Evolutionary conservation across 2,797 vertebrate genomes (phyloP).

Genomic region (Poecilia wingei): DNA sequence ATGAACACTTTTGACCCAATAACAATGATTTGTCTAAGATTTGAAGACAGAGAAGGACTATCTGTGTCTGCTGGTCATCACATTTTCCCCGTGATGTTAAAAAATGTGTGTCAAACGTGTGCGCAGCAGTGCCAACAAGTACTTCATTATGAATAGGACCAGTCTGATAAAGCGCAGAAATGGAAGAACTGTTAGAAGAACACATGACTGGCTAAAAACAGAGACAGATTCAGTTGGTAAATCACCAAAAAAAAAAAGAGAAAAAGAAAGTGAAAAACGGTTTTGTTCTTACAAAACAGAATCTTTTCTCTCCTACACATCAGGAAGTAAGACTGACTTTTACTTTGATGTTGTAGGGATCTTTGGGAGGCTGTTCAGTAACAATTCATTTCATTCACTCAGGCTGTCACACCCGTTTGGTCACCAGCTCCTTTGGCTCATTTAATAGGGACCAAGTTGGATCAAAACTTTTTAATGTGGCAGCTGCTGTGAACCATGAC

Average conservation of each 20-base stretch:
- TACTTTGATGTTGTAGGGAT: not conserved
- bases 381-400: not conserved
- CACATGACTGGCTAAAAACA: conserved; percentile 24
- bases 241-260: not conserved
- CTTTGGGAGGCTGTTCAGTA: not conserved
- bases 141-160: not conserved
- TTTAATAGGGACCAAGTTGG: not conserved
- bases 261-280: not conserved
- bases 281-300: not conserved
- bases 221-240: not conserved
- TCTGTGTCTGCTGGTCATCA: not conserved
- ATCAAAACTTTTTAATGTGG: not conserved
- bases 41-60: not conserved
- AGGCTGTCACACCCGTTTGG: not conserved
- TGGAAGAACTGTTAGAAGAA: not conserved
- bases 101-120: conserved; percentile 5
- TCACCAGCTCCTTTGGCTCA: not conserved
- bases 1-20: not conserved
- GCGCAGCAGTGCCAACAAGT: not conserved
- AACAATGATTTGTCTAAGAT: not conserved
- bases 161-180: not conserved
- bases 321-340: not conserved
- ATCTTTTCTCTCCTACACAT: not conserved
- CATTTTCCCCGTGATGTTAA: not conserved
- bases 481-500: too few species aligned